Percentiles rank a stretch among this genome's conserved stretches.
These are phyloP conservation scores for Synanceia verrucosa DNA, from an alignment of 2,797 vertebrate genomes.

Conservation along the genomic window DNA sequence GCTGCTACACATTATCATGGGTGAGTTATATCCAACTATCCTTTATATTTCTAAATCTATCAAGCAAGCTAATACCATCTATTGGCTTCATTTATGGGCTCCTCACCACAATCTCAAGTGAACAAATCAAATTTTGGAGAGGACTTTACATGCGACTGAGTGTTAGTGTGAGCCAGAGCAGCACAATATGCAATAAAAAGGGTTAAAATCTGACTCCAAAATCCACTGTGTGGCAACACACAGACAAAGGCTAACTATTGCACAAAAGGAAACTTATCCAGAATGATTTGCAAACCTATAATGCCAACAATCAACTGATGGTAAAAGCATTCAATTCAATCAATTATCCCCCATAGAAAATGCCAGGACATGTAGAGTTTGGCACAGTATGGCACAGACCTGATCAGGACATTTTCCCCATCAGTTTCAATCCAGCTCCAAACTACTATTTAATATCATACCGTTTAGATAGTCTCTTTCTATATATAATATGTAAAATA, in stretches of 20 bases:
- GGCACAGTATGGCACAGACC: slow-evolving; percentile 19
- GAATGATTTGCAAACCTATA: slow-evolving; percentile 9
- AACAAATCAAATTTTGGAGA: slow-evolving; percentile 8
- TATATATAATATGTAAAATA: slow-evolving; percentile 73
- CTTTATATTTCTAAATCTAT: slow-evolving; percentile 40
- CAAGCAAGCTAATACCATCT: slow-evolving; percentile 36
- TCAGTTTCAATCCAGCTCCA: slow-evolving; percentile 28
- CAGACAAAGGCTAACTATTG: slow-evolving; percentile 7
- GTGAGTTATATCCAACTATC: slow-evolving; percentile 26
- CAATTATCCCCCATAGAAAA: not conserved
- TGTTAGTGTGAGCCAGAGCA: not conserved
- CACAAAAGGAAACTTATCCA: slow-evolving; percentile 47
- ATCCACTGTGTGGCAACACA: slow-evolving; percentile 28
- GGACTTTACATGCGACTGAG: slow-evolving; percentile 26
- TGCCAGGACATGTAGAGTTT: slow-evolving; percentile 1
- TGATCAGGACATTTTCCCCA: slow-evolving; percentile 4
- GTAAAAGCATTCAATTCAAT: slow-evolving; percentile 19
- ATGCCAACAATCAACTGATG: slow-evolving; percentile 33
- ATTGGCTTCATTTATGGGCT: slow-evolving; percentile 28
- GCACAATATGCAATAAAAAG: not conserved
- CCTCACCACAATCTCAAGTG: slow-evolving; percentile 3
- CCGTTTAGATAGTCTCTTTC: slow-evolving; percentile 45
- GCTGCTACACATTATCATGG: slow-evolving; percentile 63
- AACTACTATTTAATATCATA: slow-evolving; percentile 46
- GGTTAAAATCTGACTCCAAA: not conserved